Base-by-base conservation (phyloP, 2,797 vertebrate species). In the Nasua narica region DNA sequence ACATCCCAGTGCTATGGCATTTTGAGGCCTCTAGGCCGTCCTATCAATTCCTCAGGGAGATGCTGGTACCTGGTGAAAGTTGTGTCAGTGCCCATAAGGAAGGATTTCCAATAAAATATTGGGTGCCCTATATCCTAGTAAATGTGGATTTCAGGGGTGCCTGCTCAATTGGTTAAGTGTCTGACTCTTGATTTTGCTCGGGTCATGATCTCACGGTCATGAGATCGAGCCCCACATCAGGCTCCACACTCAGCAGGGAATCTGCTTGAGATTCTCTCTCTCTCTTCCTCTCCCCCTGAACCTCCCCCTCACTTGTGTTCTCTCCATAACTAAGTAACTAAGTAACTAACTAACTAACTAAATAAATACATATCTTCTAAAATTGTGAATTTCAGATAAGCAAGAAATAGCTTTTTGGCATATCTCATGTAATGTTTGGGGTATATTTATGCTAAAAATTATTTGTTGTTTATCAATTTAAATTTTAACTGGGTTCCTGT, bases 361-460 rank as follows among this genome's bases (percentile, higher is more conserved):
- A 67, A 60, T 32, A 62, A 62, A 32, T n/a, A 62, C n/a, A n/a
- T 35, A 35, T 67, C 18, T 67, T 19, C 35, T 2, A 19, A 48
- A 54, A 70, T 43, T 35, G 5, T 9, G 15, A 86, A 69, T 46
- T 86, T 93, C 35, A 77, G 48, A 23, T 60, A 77, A 90, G 29
- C 7, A 83, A 9, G 25, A 74, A 50, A 37, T 92, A 72, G 52
- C 62, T 81, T 77, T 85, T 90, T 46, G 50, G 29, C 35, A 7
- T 52, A 78, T 62, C 7, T 72, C 52, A 56, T 65, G 37, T 1
- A 54, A 82, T 3, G 40, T n/a, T 82, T 48, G 35, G n/a, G 16
- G 4, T 29, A 70, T 78, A 72, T 5, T 83, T 88, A 50, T 21
- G n/a, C n/a, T 60, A 85, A 88, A 93, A 85, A 67, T 52, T 67